Percentiles rank a stretch among this genome's conserved stretches.
Conservation (phyloP, 2,888 invertebrate species). For the Argyresthia goedartella region DNA sequence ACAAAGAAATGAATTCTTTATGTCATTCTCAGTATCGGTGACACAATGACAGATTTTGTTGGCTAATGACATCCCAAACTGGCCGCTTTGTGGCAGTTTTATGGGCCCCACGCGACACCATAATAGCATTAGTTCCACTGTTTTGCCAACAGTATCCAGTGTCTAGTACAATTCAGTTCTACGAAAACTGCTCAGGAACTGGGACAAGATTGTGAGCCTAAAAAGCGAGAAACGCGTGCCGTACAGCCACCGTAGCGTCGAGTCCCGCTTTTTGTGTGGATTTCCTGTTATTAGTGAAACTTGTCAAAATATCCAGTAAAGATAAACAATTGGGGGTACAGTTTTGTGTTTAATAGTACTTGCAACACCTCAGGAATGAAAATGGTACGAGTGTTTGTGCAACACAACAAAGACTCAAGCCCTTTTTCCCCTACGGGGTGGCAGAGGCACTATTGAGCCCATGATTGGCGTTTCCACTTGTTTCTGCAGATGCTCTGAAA, state of each 20-base stretch:
- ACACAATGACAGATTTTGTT: conserved; percentile 41
- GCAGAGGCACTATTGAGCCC: too few species aligned
- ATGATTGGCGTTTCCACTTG: too few species aligned
- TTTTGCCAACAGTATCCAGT: conserved; percentile 53
- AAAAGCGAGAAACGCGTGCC: conserved; percentile 56
- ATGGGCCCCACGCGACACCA: conserved; percentile 66
- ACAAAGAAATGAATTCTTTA: conserved; percentile 35
- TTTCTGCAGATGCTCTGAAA: too few species aligned
- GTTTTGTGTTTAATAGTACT: too few species aligned
- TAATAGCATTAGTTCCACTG: conserved; percentile 64
- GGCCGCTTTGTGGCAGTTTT: conserved; percentile 60
- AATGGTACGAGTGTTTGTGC: too few species aligned
- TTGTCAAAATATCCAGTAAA: neutral
- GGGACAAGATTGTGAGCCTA: conserved; percentile 27
- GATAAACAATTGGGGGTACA: too few species aligned
- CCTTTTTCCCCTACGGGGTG: too few species aligned
- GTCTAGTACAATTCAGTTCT: conserved; percentile 34
- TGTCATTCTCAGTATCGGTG: conserved; percentile 39
- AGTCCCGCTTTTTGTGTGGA: neutral
- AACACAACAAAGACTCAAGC: too few species aligned
- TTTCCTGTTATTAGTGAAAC: conserved; percentile 3
- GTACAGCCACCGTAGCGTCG: neutral
- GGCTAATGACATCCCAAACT: conserved; percentile 49
- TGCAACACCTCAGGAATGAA: too few species aligned
- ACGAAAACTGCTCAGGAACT: conserved; percentile 47